Evolutionary conservation across 2,888 invertebrate genomes (phyloP).

Genomic region (Phortica magna): DNA sequence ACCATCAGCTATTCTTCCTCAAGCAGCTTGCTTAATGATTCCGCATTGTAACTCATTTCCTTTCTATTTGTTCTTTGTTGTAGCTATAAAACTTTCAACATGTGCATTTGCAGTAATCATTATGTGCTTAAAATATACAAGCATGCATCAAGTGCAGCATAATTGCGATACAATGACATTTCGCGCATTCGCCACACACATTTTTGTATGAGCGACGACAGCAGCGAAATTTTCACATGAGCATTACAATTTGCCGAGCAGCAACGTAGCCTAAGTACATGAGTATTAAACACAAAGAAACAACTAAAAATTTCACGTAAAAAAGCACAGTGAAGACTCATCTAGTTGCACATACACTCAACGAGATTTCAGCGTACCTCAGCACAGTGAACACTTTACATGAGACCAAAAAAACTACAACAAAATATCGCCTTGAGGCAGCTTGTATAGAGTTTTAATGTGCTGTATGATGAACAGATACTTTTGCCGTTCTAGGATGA

Average conservation of each 20-base stretch:
- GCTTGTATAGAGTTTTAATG: conserved; percentile 1
- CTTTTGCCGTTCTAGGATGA: neutral
- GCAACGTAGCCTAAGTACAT: too few relatives aligned
- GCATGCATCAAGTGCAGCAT: neutral
- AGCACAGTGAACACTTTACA: neutral
- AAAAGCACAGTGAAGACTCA: neutral
- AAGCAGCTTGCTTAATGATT: too few relatives aligned
- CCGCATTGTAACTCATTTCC: too few relatives aligned
- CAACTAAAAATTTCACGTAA: conserved; percentile 12
- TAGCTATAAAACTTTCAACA: neutral
- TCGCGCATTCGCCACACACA: neutral
- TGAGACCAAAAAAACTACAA: neutral
- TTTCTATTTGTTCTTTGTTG: too few relatives aligned
- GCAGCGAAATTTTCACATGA: neutral
- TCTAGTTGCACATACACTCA: too few relatives aligned
- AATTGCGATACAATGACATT: neutral
- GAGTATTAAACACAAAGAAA: conserved; percentile 4
- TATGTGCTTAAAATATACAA: neutral
- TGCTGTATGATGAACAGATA: neutral
- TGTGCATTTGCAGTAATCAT: neutral
- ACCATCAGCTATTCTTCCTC: too few relatives aligned
- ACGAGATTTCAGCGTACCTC: too few relatives aligned
- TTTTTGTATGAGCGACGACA: too few relatives aligned
- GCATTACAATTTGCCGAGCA: conserved; percentile 21
- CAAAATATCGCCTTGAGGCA: conserved; percentile 5